Evolutionary conservation across 2,113 vertebrate species (phyloP).

Genomic region (Eulemur rufifrons): DNA sequence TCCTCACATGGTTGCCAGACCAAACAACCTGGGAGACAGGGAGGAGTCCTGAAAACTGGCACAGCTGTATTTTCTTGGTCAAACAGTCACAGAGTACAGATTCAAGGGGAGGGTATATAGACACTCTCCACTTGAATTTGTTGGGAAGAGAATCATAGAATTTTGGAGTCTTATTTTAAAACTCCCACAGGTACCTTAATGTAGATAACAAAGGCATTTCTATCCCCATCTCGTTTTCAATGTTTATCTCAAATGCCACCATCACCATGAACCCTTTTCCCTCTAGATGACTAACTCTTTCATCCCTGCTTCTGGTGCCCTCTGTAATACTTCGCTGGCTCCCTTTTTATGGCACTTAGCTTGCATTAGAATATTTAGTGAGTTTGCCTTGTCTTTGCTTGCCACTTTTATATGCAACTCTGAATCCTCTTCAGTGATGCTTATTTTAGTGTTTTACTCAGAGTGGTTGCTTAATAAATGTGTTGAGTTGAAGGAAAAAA

Average conservation of each 20-base stretch:
- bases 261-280: background rate
- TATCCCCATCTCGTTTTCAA: background rate
- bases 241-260: background rate
- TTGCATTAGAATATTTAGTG: background rate
- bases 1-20: background rate
- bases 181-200: background rate
- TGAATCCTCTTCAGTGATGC: background rate
- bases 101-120: background rate
- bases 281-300: background rate
- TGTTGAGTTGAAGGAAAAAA: constrained; percentile 6
- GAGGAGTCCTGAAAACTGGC: background rate
- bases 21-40: background rate
- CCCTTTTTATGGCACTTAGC: background rate
- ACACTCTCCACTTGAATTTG: background rate
- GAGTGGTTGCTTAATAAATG: background rate
- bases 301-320: background rate
- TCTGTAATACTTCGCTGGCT: background rate
- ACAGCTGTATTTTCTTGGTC: background rate
- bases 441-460: background rate
- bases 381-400: constrained; percentile 40
- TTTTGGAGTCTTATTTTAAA: constrained; percentile 27
- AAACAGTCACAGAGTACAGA: background rate
- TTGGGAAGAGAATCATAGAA: background rate
- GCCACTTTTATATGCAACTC: background rate
- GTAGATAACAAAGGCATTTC: constrained; percentile 17